Conservation (phyloP, 2,888 invertebrate genomes). For the Nasonovia ribisnigri region DNA sequence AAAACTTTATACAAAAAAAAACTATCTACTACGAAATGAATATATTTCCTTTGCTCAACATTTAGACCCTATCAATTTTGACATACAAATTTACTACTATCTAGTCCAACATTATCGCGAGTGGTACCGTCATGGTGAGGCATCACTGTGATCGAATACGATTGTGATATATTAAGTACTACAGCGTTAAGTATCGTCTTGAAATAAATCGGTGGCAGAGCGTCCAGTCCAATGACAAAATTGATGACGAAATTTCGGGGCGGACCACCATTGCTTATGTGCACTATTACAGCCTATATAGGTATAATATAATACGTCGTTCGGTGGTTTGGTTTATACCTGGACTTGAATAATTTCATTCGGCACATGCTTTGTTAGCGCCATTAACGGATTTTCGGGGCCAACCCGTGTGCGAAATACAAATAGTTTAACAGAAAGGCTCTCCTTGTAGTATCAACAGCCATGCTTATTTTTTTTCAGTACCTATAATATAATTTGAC, state of each 20-base stretch:
- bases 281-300: background rate
- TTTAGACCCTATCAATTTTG: background rate
- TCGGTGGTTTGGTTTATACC: background rate
- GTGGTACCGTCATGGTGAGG: background rate
- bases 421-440: background rate
- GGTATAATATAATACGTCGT: background rate
- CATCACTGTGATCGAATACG: background rate
- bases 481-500: no score
- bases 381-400: no score
- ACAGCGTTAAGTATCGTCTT: background rate
- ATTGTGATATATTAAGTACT: background rate
- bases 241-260: background rate
- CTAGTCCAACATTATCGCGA: no score
- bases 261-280: background rate
- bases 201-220: background rate
- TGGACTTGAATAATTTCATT: background rate
- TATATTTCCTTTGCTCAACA: background rate
- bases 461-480: no score
- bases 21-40: no score
- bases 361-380: background rate
- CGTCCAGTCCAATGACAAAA: background rate
- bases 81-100: background rate
- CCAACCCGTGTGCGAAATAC: background rate
- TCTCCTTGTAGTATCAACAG: no score
- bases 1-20: no score